Evolutionary conservation across 2,113 vertebrate species (phyloP).

Genomic region (Malurus cyaneus): DNA sequence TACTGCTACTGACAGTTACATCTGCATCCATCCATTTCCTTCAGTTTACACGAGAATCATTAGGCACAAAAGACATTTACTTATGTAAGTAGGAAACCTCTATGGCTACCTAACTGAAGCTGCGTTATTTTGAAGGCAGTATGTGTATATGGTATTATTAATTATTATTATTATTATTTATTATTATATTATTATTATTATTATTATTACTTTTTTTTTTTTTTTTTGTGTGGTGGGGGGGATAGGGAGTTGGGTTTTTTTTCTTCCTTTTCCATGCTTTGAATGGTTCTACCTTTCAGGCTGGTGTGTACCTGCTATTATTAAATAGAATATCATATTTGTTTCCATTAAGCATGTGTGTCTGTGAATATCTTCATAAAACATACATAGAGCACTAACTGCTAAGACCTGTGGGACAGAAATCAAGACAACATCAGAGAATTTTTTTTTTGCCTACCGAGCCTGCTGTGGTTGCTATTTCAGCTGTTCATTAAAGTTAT

Average conservation of each 20-base stretch:
- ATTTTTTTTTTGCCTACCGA: neutral
- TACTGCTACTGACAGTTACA: neutral
- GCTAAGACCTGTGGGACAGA: slow-evolving; percentile 11
- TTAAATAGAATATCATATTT: slow-evolving; percentile 14
- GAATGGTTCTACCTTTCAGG: neutral
- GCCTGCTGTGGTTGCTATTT: slow-evolving; percentile 52
- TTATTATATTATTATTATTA: neutral
- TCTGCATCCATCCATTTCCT: slow-evolving; percentile 28
- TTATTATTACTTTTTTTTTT: no score
- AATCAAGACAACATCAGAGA: slow-evolving; percentile 52
- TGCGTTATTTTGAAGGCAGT: neutral
- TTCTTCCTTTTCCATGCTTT: neutral
- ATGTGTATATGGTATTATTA: no score
- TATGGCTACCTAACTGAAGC: neutral
- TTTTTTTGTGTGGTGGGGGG: no score
- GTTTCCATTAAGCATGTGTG: neutral
- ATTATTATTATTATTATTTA: neutral
- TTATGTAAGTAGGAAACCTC: neutral
- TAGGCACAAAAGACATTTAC: neutral
- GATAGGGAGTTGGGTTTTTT: no score
- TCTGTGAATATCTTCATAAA: slow-evolving; percentile 59
- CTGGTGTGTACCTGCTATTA: neutral
- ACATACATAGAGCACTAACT: neutral
- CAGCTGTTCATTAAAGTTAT: slow-evolving; percentile 67
- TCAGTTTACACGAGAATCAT: neutral